These are phyloP conservation scores for Pyrrhosoma nymphula DNA, from an alignment of 2,888 invertebrate genomes.

Conservation along the genomic window DNA sequence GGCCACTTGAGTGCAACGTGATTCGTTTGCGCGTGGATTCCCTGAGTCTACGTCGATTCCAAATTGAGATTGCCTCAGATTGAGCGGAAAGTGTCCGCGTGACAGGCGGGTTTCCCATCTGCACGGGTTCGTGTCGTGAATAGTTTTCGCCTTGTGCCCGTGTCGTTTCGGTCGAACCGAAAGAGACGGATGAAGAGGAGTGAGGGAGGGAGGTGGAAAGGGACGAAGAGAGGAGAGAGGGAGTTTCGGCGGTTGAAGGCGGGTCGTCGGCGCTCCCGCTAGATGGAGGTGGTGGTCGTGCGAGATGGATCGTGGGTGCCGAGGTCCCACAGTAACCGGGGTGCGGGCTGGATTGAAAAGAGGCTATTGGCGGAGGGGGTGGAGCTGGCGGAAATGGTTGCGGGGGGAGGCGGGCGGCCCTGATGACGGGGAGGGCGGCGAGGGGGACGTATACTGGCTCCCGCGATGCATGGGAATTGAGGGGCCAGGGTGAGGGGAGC, in stretches of 20 bases:
- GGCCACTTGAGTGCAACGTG: too few relatives aligned
- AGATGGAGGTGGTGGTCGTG: slow-evolving; percentile 16
- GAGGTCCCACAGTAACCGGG: neutral
- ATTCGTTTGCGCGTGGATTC: too few relatives aligned
- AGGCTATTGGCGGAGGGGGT: neutral
- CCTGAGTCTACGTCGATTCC: too few relatives aligned
- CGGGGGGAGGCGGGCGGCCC: neutral
- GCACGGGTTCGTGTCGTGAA: neutral
- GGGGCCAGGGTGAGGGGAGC: neutral
- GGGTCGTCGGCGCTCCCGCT: neutral
- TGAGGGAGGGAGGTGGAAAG: neutral
- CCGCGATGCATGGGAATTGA: neutral
- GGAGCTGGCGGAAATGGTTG: neutral
- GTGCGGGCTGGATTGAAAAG: slow-evolving; percentile 6
- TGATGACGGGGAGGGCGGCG: neutral
- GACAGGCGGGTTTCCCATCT: neutral
- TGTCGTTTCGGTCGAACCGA: neutral
- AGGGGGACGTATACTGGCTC: neutral
- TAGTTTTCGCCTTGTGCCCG: neutral
- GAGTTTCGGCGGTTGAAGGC: neutral
- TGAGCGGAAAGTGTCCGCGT: neutral
- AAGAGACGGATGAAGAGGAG: neutral
- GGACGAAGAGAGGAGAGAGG: neutral
- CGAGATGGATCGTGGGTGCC: slow-evolving; percentile 34
- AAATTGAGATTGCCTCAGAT: neutral